Evolutionary conservation across 1,140 invertebrate genomes (phyloP).

Genomic region (Glomeris maerens): DNA sequence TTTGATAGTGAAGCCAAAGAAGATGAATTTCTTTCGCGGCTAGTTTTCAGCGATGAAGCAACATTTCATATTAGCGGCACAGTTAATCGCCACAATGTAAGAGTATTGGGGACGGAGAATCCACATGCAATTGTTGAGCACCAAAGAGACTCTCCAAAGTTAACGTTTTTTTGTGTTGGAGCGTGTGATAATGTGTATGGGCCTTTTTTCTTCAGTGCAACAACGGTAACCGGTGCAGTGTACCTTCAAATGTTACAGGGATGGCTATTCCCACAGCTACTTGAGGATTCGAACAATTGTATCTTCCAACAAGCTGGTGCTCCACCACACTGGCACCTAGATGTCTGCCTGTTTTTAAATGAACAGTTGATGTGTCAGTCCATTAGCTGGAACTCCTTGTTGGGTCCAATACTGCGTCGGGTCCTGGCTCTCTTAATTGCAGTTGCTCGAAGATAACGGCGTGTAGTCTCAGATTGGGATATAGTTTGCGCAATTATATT

Average conservation of each 20-base stretch:
- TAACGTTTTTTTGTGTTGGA: constrained; percentile 5
- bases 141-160: constrained; percentile 11
- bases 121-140: constrained; percentile 9
- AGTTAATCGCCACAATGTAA: constrained; percentile 11
- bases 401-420: no score
- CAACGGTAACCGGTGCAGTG: no score
- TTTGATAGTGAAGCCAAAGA: no score
- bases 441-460: no score
- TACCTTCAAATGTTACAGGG: background rate
- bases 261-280: background rate
- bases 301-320: background rate
- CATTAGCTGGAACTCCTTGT: no score
- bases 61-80: constrained; percentile 8
- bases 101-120: constrained; percentile 12
- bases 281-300: background rate
- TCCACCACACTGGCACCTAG: background rate
- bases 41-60: no score
- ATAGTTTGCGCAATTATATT: no score
- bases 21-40: no score
- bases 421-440: no score
- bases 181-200: constrained; percentile 5
- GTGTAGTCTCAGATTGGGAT: no score
- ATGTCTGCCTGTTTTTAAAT: background rate
- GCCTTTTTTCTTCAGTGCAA: constrained; percentile 9
- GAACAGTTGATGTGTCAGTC: background rate